phyloP scores from a whole-genome alignment of 1,140 invertebrate species.

The Drosophila nebulosa region DNA sequence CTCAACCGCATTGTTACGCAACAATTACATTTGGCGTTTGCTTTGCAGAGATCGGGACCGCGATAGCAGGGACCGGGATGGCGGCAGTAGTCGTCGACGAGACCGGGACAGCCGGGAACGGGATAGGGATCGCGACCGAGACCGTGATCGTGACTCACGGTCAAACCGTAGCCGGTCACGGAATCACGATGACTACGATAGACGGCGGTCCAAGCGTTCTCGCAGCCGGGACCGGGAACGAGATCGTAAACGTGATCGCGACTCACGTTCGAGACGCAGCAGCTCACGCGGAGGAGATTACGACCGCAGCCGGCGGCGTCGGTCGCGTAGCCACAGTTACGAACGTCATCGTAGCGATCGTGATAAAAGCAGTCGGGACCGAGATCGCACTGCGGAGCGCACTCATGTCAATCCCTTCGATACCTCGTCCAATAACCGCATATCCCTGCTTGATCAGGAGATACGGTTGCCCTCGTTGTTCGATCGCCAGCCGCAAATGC shows the following conservation, averaged over 20 bases:
- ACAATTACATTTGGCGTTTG: not conserved
- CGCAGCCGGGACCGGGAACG: conserved; percentile 80
- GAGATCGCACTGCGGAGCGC: conserved; percentile 67
- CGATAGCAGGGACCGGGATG: conserved; percentile 33
- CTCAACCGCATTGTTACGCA: not conserved
- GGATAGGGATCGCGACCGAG: conserved; percentile 78
- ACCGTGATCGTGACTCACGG: conserved; percentile 75
- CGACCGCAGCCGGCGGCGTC: conserved; percentile 44
- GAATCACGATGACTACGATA: conserved; percentile 76
- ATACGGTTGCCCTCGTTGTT: conserved; percentile 46
- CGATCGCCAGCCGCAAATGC: conserved; percentile 46
- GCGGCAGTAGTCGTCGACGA: conserved; percentile 20
- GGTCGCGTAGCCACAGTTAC: conserved; percentile 60
- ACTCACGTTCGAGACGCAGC: conserved; percentile 61
- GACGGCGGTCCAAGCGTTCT: conserved; percentile 50
- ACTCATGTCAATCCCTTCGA: conserved; percentile 81
- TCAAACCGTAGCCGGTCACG: conserved; percentile 81
- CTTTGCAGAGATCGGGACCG: conserved; percentile 51
- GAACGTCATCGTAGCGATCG: conserved; percentile 80
- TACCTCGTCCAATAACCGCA: conserved; percentile 83
- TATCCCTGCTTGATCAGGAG: conserved; percentile 38
- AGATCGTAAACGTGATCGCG: conserved; percentile 52
- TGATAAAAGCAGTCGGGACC: conserved; percentile 73
- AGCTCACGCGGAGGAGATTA: conserved; percentile 51
- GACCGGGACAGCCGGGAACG: conserved; percentile 81